Evolutionary conservation across 2,888 invertebrate genomes (phyloP), one percentile per base, ranked within the genome.

Genomic region (Adelognathus sp.): DNA sequence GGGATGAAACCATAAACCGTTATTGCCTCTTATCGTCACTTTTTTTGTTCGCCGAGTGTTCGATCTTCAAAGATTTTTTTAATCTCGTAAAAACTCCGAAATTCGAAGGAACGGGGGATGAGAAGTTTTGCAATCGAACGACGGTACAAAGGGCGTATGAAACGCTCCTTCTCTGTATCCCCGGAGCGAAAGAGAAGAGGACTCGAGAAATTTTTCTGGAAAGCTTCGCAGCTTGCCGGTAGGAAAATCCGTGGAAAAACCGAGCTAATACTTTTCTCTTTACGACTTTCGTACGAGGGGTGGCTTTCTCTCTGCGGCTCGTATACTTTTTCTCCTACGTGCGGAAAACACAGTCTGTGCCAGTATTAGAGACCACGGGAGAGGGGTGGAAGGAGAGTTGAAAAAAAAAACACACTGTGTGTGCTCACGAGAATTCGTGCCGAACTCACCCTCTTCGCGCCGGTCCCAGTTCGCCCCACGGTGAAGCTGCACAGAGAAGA

Each of bases 1-100:
- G n/a, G n/a, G n/a, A n/a, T n/a, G n/a, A n/a, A n/a, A n/a, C n/a
- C n/a, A n/a, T n/a, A n/a, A n/a, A n/a, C n/a, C n/a, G n/a, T n/a
- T n/a, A n/a, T n/a, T n/a, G n/a, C n/a, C n/a, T n/a, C n/a, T n/a
- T n/a, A n/a, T n/a, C n/a, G n/a, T n/a, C n/a, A n/a, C 39, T 60
- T 69, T 44, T 52, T 46, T 79, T 36, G 46, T 14, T n/a, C 50
- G 61, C 50, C 39, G 46, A 44, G 21, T 18, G 61, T 27, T 76
- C 36, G 58, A 52, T 61, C 66, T 76, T 78, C 60, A 70, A 61
- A 79, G 63, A n/a, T n/a, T n/a, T n/a, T n/a, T 81, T 82, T 80
- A 82, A 84, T 83, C 76, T 79, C 72, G 61, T 69, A 73, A 82
- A 82, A 82, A 80, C 58, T 69, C 72, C 46, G 69, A 56, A 29